phyloP scores from a whole-genome alignment of 2,888 invertebrate species.

The Steinernema carpocapsae region DNA sequence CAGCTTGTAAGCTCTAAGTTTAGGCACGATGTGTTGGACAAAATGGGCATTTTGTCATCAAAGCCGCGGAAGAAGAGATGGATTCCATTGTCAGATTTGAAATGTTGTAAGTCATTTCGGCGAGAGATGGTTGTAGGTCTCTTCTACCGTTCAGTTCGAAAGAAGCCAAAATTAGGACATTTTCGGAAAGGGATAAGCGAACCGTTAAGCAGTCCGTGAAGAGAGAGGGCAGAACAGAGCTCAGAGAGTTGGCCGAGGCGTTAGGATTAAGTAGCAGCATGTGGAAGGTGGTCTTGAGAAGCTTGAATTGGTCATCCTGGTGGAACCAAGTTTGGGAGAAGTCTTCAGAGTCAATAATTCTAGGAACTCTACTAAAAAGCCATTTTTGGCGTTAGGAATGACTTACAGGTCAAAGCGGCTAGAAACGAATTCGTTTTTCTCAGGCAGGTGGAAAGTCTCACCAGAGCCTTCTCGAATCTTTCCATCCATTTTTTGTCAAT shows the following conservation, averaged over 20 bases:
- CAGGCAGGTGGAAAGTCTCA: slow-evolving; percentile 74
- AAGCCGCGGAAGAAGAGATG: slow-evolving; percentile 55
- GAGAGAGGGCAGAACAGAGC: no score
- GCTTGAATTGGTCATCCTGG: no score
- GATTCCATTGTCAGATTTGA: slow-evolving; percentile 85
- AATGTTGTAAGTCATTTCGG: no score
- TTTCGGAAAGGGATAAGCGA: no score
- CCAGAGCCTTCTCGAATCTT: slow-evolving; percentile 44
- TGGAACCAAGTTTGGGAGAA: no score
- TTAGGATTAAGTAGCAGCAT: background rate
- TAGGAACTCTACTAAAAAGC: background rate
- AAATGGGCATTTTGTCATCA: background rate
- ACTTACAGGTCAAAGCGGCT: slow-evolving; percentile 78
- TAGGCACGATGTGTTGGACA: background rate
- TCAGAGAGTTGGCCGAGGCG: no score
- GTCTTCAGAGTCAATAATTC: background rate
- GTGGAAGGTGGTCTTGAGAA: no score
- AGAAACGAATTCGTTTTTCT: slow-evolving; percentile 89
- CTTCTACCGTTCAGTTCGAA: background rate
- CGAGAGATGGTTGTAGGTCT: no score
- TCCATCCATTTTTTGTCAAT: slow-evolving; percentile 73
- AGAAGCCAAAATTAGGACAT: no score
- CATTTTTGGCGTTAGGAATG: slow-evolving; percentile 69
- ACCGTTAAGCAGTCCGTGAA: no score
- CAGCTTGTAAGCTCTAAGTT: background rate